These are phyloP conservation scores for Caenorhabditis auriculariae DNA, from an alignment of 2,888 invertebrate genomes.

Conservation along the genomic window DNA sequence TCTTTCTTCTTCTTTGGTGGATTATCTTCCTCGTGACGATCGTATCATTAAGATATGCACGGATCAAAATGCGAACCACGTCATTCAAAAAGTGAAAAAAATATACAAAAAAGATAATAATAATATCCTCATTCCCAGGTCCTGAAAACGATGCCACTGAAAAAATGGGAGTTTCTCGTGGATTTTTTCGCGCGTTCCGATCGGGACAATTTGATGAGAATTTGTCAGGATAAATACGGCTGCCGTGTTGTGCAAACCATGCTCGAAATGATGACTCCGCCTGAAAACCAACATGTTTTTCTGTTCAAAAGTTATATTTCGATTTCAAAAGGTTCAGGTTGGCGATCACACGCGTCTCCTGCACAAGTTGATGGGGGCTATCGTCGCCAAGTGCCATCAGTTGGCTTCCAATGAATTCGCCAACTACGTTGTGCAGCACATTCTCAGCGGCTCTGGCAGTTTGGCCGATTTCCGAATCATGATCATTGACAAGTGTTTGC, in stretches of 20 bases:
- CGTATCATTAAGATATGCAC: background rate
- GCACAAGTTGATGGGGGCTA: slow-evolving; percentile 19
- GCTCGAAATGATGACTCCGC: slow-evolving; percentile 27
- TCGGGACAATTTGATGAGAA: slow-evolving; percentile 17
- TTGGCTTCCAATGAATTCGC: slow-evolving; percentile 54
- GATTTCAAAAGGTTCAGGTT: slow-evolving; percentile 1
- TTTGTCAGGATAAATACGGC: slow-evolving; percentile 46
- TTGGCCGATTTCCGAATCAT: slow-evolving; percentile 37
- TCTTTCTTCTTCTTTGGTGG: too few relatives aligned
- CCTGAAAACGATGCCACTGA: slow-evolving; percentile 14
- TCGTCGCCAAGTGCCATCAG: slow-evolving; percentile 24
- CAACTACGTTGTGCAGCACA: slow-evolving; percentile 58
- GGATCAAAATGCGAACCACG: background rate
- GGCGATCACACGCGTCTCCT: slow-evolving; percentile 5
- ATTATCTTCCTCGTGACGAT: background rate
- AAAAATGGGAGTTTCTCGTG: slow-evolving; percentile 21
- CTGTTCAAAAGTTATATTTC: too few relatives aligned
- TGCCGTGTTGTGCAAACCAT: slow-evolving; percentile 45
- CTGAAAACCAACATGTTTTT: background rate
- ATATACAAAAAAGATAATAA: too few relatives aligned
- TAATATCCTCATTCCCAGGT: too few relatives aligned
- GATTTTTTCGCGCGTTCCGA: slow-evolving; percentile 8
- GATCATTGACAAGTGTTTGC: slow-evolving; percentile 48
- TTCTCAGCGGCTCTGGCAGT: slow-evolving; percentile 33
- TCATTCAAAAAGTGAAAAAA: background rate